These are phyloP conservation scores for Lathronympha strigana DNA, from an alignment of 2,888 invertebrate genomes.

Conservation along the genomic window DNA sequence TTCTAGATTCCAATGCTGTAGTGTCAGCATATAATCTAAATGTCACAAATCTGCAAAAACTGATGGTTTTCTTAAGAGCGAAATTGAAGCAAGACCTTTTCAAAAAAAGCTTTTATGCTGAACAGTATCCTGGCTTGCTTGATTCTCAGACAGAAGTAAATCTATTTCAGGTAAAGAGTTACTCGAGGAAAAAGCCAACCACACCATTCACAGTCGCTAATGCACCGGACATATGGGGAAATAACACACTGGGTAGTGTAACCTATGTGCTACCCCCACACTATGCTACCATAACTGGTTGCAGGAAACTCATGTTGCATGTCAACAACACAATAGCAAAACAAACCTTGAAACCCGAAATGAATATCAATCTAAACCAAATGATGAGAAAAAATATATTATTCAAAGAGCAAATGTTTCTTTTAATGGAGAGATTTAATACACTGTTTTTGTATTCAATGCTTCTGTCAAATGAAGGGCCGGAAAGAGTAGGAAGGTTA, in stretches of 20 bases:
- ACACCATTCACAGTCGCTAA: conserved; percentile 45
- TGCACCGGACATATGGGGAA: conserved; percentile 66
- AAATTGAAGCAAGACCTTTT: conserved; percentile 56
- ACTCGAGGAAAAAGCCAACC: conserved; percentile 58
- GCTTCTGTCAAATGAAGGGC: conserved; percentile 62
- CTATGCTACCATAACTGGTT: conserved; percentile 66
- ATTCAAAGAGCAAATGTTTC: conserved; percentile 54
- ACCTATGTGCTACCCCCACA: conserved; percentile 67
- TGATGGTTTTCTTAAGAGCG: conserved; percentile 62
- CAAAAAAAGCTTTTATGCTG: conserved; percentile 49
- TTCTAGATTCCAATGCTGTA: conserved; percentile 37
- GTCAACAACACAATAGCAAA: conserved; percentile 44
- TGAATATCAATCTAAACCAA: conserved; percentile 51
- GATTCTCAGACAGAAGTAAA: conserved; percentile 46
- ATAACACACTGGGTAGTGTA: conserved; percentile 44
- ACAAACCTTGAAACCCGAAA: conserved; percentile 27
- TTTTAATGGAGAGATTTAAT: conserved; percentile 62
- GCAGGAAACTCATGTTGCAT: conserved; percentile 60
- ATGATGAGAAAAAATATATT: conserved; percentile 53
- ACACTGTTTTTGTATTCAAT: conserved; percentile 68
- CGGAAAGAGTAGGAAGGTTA: conserved; percentile 35
- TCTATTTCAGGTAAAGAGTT: conserved; percentile 60
- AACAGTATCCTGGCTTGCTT: conserved; percentile 54
- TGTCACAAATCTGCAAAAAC: conserved; percentile 58
- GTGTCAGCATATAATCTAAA: conserved; percentile 48